Evolutionary conservation across 1,140 invertebrate genomes (phyloP).

Genomic region (Dryas iulia): DNA sequence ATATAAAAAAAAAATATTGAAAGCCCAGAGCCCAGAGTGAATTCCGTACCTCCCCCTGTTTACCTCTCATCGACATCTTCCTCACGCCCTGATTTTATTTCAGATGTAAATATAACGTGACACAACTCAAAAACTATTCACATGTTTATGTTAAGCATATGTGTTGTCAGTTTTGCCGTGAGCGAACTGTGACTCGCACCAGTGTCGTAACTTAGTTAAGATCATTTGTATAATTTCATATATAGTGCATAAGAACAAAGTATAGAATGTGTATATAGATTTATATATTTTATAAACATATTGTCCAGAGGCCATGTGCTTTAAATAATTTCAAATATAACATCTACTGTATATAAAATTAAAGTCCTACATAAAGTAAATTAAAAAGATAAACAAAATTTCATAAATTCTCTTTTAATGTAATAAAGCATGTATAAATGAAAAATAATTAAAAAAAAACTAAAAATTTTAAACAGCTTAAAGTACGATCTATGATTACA

Average conservation of each 20-base stretch:
- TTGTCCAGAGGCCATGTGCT: constrained; percentile 49
- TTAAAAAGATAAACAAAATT: not conserved
- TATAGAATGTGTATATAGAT: constrained; percentile 7
- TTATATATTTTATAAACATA: constrained; percentile 31
- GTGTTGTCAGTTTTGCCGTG: constrained; percentile 55
- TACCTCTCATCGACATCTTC: constrained; percentile 61
- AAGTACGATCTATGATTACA: not conserved
- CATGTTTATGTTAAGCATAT: constrained; percentile 70
- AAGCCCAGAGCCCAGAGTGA: constrained; percentile 44
- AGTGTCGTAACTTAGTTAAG: constrained; percentile 49
- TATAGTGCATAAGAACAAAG: constrained; percentile 19
- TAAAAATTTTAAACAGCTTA: not conserved
- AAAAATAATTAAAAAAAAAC: not conserved
- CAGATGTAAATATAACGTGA: constrained; percentile 36
- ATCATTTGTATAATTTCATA: constrained; percentile 28
- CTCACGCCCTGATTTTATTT: constrained; percentile 71
- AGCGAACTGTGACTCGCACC: constrained; percentile 60
- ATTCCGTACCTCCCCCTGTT: constrained; percentile 75
- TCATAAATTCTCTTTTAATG: not conserved
- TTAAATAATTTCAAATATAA: not conserved
- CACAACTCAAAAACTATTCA: constrained; percentile 80
- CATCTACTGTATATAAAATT: not conserved
- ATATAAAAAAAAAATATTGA: not conserved
- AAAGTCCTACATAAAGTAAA: not conserved
- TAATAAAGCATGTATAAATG: not conserved